These are phyloP conservation scores for Charaxes varanes DNA, from an alignment of 1,140 invertebrate genomes.

Conservation along the genomic window DNA sequence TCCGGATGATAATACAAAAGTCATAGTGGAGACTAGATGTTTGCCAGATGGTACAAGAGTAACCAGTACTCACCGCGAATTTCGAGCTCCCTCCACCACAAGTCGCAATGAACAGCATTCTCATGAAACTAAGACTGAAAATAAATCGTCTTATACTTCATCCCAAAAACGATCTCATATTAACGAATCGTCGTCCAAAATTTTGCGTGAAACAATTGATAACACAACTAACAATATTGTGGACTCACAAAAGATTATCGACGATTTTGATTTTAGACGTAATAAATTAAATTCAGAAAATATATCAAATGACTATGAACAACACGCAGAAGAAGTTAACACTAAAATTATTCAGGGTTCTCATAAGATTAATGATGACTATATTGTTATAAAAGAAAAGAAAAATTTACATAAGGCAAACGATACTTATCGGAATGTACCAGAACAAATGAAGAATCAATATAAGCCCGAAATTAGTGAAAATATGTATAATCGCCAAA, in stretches of 20 bases:
- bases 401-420: slow-evolving; percentile 10
- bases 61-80: slow-evolving; percentile 78
- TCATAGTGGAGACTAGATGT: slow-evolving; percentile 77
- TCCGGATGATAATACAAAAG: slow-evolving; percentile 77
- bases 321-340: slow-evolving; percentile 4
- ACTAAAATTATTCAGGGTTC: neutral
- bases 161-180: slow-evolving; percentile 32
- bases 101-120: slow-evolving; percentile 44
- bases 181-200: slow-evolving; percentile 41
- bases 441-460: slow-evolving; percentile 3
- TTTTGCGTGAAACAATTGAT: slow-evolving; percentile 32
- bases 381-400: slow-evolving; percentile 6
- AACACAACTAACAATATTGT: slow-evolving; percentile 39
- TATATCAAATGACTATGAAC: slow-evolving; percentile 22
- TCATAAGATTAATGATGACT: neutral
- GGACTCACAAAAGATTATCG: slow-evolving; percentile 46
- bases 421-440: neutral
- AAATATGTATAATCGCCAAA: neutral
- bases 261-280: slow-evolving; percentile 52
- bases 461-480: slow-evolving; percentile 7
- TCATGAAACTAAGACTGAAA: slow-evolving; percentile 44
- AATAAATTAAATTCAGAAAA: slow-evolving; percentile 22
- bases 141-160: slow-evolving; percentile 33
- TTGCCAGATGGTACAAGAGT: slow-evolving; percentile 79
- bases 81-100: slow-evolving; percentile 59